phyloP scores from a whole-genome alignment of 2,113 vertebrate species.

The Pangasianodon gigas region DNA sequence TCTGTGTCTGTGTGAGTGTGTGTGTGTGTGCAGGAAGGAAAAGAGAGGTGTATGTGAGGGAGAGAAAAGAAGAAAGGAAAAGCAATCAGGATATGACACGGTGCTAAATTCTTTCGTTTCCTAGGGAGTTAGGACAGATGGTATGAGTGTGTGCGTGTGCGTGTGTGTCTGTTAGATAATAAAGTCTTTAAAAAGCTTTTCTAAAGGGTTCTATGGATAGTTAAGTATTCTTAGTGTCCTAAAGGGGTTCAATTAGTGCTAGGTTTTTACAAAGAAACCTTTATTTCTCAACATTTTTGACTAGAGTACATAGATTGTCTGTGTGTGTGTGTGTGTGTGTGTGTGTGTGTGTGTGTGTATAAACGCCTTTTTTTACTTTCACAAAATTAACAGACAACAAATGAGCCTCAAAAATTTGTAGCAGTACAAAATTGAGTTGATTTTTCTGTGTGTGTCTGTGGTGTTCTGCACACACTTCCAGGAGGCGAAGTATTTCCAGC shows the following conservation, averaged over 20 bases:
- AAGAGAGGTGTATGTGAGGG: constrained; percentile 14
- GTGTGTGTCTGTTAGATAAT: not conserved
- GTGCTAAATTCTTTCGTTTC: constrained; percentile 39
- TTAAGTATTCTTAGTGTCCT: not conserved
- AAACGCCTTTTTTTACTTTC: not conserved
- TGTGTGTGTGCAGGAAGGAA: constrained; percentile 11
- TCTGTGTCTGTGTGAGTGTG: not conserved
- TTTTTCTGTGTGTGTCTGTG: not conserved
- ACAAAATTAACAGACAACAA: not conserved
- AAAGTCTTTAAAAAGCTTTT: not conserved
- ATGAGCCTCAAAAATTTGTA: not conserved
- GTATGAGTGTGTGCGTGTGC: constrained; percentile 11
- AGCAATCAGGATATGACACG: constrained; percentile 40
- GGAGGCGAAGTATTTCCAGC: not conserved
- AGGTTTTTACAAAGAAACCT: not conserved
- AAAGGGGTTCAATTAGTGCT: not conserved
- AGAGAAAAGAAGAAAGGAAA: constrained; percentile 32
- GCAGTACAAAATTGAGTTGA: not conserved
- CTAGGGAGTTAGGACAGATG: constrained; percentile 40
- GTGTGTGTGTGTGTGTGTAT: not conserved
- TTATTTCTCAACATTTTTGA: not conserved
- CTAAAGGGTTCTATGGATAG: not conserved
- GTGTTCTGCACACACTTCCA: not conserved
- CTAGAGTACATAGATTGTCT: not conserved
- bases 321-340: not conserved